phyloP scores from a whole-genome alignment of 2,113 vertebrate genomes.

The Hippocampus comes region DNA sequence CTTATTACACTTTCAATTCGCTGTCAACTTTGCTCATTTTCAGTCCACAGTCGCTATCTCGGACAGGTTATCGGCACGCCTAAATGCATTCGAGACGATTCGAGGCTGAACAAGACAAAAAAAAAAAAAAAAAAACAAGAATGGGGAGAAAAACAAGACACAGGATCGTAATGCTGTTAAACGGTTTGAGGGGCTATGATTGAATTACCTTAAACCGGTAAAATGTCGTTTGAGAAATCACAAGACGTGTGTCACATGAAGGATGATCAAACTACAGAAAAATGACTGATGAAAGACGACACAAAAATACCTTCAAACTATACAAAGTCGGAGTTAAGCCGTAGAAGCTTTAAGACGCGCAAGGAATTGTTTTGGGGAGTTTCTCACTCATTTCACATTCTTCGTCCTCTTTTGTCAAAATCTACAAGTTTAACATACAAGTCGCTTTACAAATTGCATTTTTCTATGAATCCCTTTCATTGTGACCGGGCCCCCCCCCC shows the following conservation, averaged over 20 bases:
- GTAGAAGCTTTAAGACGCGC: slow-evolving; percentile 26
- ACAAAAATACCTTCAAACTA: not conserved
- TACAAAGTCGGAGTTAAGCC: slow-evolving; percentile 11
- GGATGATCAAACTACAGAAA: not conserved
- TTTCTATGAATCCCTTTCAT: slow-evolving; percentile 90
- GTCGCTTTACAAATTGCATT: slow-evolving; percentile 96
- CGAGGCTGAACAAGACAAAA: slow-evolving; percentile 62
- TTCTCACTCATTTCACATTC: slow-evolving; percentile 59
- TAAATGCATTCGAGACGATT: slow-evolving; percentile 86
- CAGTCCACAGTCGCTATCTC: slow-evolving; percentile 82
- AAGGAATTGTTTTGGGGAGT: slow-evolving; percentile 32
- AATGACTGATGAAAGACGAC: not conserved
- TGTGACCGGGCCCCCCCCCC: slow-evolving; percentile 76
- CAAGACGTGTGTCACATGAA: not conserved
- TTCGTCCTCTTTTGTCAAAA: slow-evolving; percentile 62
- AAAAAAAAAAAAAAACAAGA: slow-evolving; percentile 5
- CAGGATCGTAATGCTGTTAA: slow-evolving; percentile 1
- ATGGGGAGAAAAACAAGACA: not conserved
- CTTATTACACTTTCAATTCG: slow-evolving; percentile 93
- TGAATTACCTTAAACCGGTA: slow-evolving; percentile 10
- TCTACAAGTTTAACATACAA: slow-evolving; percentile 82
- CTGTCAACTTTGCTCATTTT: slow-evolving; percentile 95
- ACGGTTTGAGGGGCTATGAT: not conserved
- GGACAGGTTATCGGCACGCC: slow-evolving; percentile 88
- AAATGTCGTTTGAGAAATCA: slow-evolving; percentile 2